These are phyloP conservation scores for Amblyopsis rosae DNA, from an alignment of 2,113 vertebrate genomes.

Conservation along the genomic window DNA sequence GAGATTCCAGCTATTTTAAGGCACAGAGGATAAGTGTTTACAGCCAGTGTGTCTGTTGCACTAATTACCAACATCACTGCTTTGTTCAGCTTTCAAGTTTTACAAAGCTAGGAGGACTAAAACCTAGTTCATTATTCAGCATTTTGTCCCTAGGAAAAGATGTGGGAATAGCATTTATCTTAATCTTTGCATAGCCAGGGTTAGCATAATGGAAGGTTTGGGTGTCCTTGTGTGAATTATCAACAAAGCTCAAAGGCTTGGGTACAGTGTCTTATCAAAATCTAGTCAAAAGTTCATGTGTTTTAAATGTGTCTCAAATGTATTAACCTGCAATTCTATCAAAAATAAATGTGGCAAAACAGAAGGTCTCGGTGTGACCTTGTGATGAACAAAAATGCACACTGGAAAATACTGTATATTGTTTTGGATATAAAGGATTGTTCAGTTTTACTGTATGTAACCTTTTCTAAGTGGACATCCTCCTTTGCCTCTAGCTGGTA, in stretches of 20 bases:
- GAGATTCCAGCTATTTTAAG: constrained; percentile 60
- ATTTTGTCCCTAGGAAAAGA: neutral
- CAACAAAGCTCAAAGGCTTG: neutral
- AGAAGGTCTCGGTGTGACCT: too few relatives aligned
- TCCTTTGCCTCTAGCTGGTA: constrained; percentile 21
- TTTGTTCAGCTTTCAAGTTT: neutral
- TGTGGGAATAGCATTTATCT: neutral
- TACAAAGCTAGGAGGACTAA: neutral
- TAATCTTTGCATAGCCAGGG: neutral
- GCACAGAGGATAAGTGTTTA: constrained; percentile 7
- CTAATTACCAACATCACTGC: constrained; percentile 26
- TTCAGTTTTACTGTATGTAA: neutral
- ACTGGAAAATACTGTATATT: neutral
- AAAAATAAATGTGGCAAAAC: too few relatives aligned
- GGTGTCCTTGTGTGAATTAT: neutral
- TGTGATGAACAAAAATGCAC: neutral
- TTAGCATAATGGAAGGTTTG: neutral
- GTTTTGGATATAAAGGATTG: neutral
- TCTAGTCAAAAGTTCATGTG: too few relatives aligned
- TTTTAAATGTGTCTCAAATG: too few relatives aligned
- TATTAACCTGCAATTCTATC: too few relatives aligned
- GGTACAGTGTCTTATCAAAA: neutral
- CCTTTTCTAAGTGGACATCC: constrained; percentile 62
- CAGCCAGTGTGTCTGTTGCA: constrained; percentile 14
- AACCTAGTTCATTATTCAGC: neutral